phyloP scores from a whole-genome alignment of 2,113 vertebrate species.

The Pristiophorus japonicus region DNA sequence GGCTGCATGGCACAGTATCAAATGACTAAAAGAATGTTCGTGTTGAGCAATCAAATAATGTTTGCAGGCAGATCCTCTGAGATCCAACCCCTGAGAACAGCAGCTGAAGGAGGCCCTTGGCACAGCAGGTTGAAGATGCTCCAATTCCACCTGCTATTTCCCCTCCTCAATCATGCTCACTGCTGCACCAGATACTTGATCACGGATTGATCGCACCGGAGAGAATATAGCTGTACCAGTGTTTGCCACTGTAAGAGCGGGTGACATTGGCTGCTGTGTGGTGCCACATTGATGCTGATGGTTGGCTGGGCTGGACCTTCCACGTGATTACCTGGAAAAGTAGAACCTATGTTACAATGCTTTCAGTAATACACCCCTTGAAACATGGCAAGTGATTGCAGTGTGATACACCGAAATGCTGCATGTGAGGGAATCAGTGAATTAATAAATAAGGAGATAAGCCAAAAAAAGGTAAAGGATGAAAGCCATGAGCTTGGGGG shows the following conservation, averaged over 20 bases:
- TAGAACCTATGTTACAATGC: neutral
- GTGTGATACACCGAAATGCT: neutral
- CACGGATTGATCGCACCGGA: neutral
- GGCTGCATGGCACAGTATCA: neutral
- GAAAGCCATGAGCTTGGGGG: neutral
- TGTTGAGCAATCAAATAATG: neutral
- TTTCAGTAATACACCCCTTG: neutral
- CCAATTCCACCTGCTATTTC: neutral
- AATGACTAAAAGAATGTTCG: neutral
- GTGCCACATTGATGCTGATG: neutral
- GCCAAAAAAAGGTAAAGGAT: neutral
- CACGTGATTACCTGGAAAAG: neutral
- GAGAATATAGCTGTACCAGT: neutral
- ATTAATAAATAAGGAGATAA: neutral
- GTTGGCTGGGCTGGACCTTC: neutral
- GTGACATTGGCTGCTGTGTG: neutral
- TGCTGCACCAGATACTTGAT: neutral
- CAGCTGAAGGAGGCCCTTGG: neutral
- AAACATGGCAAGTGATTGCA: neutral
- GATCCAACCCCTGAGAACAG: neutral
- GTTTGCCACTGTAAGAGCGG: no score
- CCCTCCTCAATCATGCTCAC: neutral
- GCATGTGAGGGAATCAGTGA: neutral
- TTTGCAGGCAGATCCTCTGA: neutral
- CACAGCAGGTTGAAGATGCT: neutral